Base-by-base conservation (phyloP, 1,140 invertebrate genomes). In the Papilio machaon region DNA sequence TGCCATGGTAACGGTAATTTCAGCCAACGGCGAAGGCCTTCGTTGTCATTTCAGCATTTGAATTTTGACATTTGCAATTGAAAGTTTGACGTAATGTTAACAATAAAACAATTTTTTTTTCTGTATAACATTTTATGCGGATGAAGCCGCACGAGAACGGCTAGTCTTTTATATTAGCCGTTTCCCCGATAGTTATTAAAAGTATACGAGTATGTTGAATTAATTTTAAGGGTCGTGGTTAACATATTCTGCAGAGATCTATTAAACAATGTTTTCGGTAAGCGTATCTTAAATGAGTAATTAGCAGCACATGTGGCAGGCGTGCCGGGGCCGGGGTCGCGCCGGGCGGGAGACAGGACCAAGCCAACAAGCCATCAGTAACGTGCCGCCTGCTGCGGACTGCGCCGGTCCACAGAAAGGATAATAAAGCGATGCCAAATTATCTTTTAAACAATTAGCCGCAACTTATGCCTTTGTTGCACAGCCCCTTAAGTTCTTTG, bases 391-490 rank as follows among this genome's bases (percentile, higher is more conserved):
- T 87, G 90, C 80, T 86, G 83, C 80, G 82, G 86, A 87, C 87
- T 84, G 86, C 86, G 79, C 81, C 80, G 83, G 73, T 79, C 85
- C 86, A 83, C 85, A 83, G 85, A 81, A 79, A 83, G 82, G 73
- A 85, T 88, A 89, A 88, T 92, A 91, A 91, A 92, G 87, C 88
- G 85, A 84, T 87, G 87, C 86, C 80, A 89, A 91, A 93, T 92
- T 93, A 93, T 93, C 88, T 91, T 91, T 90, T 89, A 87, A 91
- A 92, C 91, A 91, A 92, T 91, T 91, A 89, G 80, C 80, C 80
- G 70, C 49, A 78, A 78, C 75, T 78, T 60, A 78, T 60, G 76
- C 54, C 76, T 78, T n/a, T 19, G 17, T 30, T 30, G 52, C 13
- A 52, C 64, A 70, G 30, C 64, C 74, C 47, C 30, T 10, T 54